A percentile compares a stretch with the other conserved stretches of the same genome.
phyloP scores from a whole-genome alignment of 2,113 vertebrate species.

The Plecotus auritus region DNA sequence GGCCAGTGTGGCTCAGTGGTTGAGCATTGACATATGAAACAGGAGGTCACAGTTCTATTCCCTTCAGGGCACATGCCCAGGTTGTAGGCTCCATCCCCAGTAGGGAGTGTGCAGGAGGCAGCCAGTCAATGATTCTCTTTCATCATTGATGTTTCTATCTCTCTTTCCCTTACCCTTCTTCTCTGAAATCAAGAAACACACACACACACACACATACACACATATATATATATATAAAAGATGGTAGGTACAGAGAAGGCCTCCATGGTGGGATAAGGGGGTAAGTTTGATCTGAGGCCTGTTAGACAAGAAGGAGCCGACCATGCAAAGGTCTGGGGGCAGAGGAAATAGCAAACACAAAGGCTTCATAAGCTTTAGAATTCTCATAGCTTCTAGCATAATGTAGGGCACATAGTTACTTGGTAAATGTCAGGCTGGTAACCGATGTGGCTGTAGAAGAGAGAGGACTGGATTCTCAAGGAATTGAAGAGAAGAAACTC shows the following conservation, averaged over 20 bases:
- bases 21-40: no score
- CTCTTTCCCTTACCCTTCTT: no score
- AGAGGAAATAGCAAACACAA: neutral
- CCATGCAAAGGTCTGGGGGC: neutral
- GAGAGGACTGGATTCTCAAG: neutral
- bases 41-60: no score
- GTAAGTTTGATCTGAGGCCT: neutral
- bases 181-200: no score
- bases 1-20: no score
- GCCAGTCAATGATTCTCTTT: no score
- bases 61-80: no score
- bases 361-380: neutral
- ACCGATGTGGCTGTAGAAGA: neutral
- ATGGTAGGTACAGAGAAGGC: neutral
- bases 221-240: no score
- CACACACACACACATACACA: no score
- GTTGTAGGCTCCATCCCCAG: no score
- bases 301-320: neutral
- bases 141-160: no score
- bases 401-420: neutral
- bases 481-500: neutral
- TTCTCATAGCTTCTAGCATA: neutral
- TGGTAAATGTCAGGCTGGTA: neutral
- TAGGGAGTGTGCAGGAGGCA: no score
- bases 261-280: neutral